Conservation (phyloP, 1,140 invertebrate species). For the Sycophaga agraensis region DNA sequence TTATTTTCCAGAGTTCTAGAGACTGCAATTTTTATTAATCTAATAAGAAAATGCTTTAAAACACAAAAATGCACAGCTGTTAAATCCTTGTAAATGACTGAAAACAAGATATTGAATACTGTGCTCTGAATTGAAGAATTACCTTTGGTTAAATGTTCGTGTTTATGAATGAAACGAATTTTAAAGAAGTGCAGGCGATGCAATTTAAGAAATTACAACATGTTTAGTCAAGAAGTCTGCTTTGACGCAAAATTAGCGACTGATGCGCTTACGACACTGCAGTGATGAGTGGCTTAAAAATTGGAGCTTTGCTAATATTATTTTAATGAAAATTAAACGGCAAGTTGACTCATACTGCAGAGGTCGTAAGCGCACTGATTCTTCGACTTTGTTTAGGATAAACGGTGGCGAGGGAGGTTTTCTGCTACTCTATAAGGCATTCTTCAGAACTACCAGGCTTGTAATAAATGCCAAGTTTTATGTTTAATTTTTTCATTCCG, state of each 20-base stretch:
- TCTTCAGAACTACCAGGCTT: slow-evolving; percentile 48
- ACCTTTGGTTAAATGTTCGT: neutral
- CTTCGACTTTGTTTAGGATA: slow-evolving; percentile 23
- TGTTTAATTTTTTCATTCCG: slow-evolving; percentile 34
- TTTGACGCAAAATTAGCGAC: slow-evolving; percentile 50
- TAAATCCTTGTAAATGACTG: slow-evolving; percentile 4
- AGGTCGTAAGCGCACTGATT: slow-evolving; percentile 16
- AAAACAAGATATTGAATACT: neutral
- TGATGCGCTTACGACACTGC: slow-evolving; percentile 25
- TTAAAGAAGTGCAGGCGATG: neutral
- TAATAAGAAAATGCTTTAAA: neutral
- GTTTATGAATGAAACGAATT: neutral
- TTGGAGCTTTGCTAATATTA: no score
- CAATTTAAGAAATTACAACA: slow-evolving; percentile 18
- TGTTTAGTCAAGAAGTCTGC: slow-evolving; percentile 48
- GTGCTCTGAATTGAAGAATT: slow-evolving; percentile 2
- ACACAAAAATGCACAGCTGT: slow-evolving; percentile 29
- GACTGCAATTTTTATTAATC: slow-evolving; percentile 2
- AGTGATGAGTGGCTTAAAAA: no score
- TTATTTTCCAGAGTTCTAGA: slow-evolving; percentile 13
- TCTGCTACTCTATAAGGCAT: slow-evolving; percentile 48
- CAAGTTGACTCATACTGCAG: no score
- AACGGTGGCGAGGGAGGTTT: slow-evolving; percentile 45
- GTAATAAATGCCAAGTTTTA: slow-evolving; percentile 20
- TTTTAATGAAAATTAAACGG: no score